Evolutionary conservation across 1,140 invertebrate genomes (phyloP), one percentile per base, ranked within the genome.

Genomic region (Diprion similis): DNA sequence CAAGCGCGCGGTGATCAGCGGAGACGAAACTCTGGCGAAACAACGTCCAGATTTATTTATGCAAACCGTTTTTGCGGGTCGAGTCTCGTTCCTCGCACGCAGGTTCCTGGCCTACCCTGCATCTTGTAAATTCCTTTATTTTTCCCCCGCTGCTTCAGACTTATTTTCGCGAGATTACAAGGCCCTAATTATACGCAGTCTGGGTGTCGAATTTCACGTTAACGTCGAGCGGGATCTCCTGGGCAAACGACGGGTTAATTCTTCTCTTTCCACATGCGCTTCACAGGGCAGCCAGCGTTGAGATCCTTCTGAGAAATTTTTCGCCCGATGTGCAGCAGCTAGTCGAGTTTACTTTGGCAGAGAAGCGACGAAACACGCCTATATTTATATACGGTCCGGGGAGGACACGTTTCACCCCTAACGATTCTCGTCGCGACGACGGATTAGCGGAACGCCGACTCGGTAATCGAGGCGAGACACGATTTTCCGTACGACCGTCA

Each of bases 191-290:
- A 76, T 74, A 71, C 75, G 70, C 67, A 66, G 47, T 70, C 72
- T 68, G 46, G 75, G 75, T 76, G 75, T 76, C 72, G 75, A 75
- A 77, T 73, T 75, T 77, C 74, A 66, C 71, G 68, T 67, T 64
- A 47, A 24, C n/a, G 67, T 17, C 68, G 66, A 47, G 66, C 37
- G 66, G n/a, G 64, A 15, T 17, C 10, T 69, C 51, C 68, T 48
- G 47, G n/a, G 7, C 19, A 1, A 37, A 37, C 72, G 19, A 37
- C 13, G 47, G 51, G 51, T 37, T 59, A 37, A 37, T 71, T 71
- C 9, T 10, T 19, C 70, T 74, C 64, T 24, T 15, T 17, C 46
- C 11, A 37, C 45, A 66, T 46, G 19, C 47, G 45, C 1, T 73
- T 45, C 18, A 10, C 64, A 45, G 67, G 15, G 9, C 48, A 51